Percentiles rank a stretch among this genome's conserved stretches.
These are phyloP conservation scores for Crocidura indochinensis DNA, from an alignment of 2,797 vertebrate genomes.

Conservation along the genomic window DNA sequence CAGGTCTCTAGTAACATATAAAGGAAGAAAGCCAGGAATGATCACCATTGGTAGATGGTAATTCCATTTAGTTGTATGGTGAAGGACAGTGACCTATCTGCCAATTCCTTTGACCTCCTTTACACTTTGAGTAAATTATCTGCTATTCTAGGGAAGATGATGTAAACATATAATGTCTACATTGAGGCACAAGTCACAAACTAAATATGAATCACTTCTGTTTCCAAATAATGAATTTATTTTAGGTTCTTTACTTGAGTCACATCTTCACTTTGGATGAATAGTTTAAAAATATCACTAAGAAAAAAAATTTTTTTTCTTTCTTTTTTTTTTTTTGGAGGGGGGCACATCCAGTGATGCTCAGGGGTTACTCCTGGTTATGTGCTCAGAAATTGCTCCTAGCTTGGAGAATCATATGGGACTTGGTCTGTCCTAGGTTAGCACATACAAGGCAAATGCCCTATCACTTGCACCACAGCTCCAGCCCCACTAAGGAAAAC, in stretches of 20 bases:
- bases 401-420: no score
- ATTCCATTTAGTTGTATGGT: slow-evolving; percentile 26
- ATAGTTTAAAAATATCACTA: no score
- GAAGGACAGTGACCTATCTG: slow-evolving; percentile 53
- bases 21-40: neutral
- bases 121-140: slow-evolving; percentile 56
- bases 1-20: neutral
- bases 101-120: slow-evolving; percentile 37
- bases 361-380: no score
- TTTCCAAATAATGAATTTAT: slow-evolving; percentile 46
- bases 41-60: neutral
- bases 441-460: no score
- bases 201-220: slow-evolving; percentile 38
- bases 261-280: slow-evolving; percentile 5
- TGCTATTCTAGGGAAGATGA: slow-evolving; percentile 28
- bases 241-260: slow-evolving; percentile 45
- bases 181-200: slow-evolving; percentile 58
- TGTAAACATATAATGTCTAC: slow-evolving; percentile 13
- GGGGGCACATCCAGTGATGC: no score
- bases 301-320: no score
- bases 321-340: no score
- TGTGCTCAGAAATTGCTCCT: no score
- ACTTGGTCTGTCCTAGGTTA: no score
- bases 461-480: no score
- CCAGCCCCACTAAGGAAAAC: no score